phyloP scores from a whole-genome alignment of 2,797 vertebrate species.

The Anas bahamensis region DNA sequence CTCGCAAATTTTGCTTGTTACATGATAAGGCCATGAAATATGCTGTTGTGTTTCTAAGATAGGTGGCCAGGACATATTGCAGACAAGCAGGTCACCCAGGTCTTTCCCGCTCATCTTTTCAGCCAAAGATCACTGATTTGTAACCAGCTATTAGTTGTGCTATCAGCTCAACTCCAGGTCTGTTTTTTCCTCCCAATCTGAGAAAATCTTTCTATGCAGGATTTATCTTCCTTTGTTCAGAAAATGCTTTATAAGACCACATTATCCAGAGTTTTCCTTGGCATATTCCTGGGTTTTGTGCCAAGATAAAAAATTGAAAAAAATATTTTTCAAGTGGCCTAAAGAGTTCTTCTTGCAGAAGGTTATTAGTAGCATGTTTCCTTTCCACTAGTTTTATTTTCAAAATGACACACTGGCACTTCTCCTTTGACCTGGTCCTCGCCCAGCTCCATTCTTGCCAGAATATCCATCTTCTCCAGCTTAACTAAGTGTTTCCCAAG shows the following conservation, averaged over 20 bases:
- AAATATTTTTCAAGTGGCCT: not conserved
- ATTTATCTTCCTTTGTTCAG: not conserved
- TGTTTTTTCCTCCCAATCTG: not conserved
- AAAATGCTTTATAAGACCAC: not conserved
- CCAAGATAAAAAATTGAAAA: not conserved
- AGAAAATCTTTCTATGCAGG: not conserved
- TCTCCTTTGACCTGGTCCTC: not conserved
- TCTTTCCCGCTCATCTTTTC: not conserved
- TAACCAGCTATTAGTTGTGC: not conserved
- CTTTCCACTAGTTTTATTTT: conserved; percentile 4
- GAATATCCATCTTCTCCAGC: not conserved
- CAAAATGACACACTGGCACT: not conserved
- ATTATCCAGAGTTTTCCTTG: not conserved
- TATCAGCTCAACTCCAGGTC: not conserved
- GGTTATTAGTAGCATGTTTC: not conserved
- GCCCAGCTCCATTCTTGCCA: not conserved
- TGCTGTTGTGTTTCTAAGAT: not conserved
- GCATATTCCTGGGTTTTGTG: not conserved
- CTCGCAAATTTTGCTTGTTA: not conserved
- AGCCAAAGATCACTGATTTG: not conserved
- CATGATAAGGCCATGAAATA: not conserved
- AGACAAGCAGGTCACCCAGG: not conserved
- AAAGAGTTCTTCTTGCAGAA: not conserved
- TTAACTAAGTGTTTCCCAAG: conserved; percentile 22
- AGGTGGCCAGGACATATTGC: not conserved